These are phyloP conservation scores for Oreonectes daqikongensis DNA, from an alignment of 2,797 vertebrate species.

Conservation along the genomic window DNA sequence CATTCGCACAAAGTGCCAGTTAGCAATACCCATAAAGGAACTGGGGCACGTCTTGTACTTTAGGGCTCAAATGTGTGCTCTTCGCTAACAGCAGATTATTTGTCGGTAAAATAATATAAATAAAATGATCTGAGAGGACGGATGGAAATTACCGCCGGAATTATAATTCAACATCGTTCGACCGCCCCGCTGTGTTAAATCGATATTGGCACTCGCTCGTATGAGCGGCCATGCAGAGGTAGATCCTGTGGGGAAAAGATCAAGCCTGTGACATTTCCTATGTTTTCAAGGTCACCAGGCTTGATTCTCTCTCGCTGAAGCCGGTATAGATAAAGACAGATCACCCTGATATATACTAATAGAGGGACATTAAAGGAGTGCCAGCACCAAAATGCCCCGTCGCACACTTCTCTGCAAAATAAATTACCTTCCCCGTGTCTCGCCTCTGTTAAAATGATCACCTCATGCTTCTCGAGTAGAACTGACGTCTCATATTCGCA, in stretches of 20 bases:
- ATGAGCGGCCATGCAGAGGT: constrained; percentile 57
- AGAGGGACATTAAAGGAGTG: constrained; percentile 59
- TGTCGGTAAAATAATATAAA: constrained; percentile 12
- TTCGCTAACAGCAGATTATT: not conserved
- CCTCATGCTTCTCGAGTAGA: constrained; percentile 40
- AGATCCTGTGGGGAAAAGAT: constrained; percentile 55
- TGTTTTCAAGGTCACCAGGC: constrained; percentile 58
- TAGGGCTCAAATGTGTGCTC: not conserved
- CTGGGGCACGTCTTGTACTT: not conserved
- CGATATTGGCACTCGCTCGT: constrained; percentile 59
- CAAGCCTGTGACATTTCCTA: constrained; percentile 56
- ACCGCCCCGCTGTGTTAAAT: constrained; percentile 54
- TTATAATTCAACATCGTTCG: constrained; percentile 52
- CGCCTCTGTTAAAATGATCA: constrained; percentile 43
- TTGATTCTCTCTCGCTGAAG: constrained; percentile 49
- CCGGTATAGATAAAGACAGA: constrained; percentile 59
- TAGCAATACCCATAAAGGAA: not conserved
- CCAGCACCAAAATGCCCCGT: constrained; percentile 51
- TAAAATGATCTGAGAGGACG: constrained; percentile 7
- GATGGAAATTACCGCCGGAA: constrained; percentile 32
- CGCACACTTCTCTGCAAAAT: constrained; percentile 47
- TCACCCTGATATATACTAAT: constrained; percentile 58
- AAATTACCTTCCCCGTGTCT: constrained; percentile 42
- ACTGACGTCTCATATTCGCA: constrained; percentile 47
- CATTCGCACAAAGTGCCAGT: no score